These are phyloP conservation scores for Plemyria rubiginata DNA, from an alignment of 2,888 invertebrate genomes.

Conservation along the genomic window DNA sequence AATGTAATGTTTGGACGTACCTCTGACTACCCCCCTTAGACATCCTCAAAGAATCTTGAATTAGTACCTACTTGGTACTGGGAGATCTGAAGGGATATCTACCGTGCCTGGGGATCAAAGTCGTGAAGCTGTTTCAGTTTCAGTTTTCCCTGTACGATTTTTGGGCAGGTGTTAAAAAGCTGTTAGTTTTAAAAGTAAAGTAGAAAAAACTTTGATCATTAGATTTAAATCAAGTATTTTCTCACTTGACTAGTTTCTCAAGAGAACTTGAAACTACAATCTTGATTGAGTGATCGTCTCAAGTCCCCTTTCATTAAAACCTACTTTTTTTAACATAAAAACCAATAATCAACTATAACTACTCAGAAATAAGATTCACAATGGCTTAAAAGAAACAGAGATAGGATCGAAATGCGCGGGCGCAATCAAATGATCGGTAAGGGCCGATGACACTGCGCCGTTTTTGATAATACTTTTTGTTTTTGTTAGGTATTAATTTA, in stretches of 20 bases:
- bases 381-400: constrained; percentile 30
- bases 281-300: constrained; percentile 28
- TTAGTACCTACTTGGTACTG: no score
- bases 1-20: no score
- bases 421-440: constrained; percentile 66
- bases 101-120: no score
- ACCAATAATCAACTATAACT: constrained; percentile 1
- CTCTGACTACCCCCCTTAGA: no score
- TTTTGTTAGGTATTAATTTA: constrained; percentile 75
- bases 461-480: constrained; percentile 70
- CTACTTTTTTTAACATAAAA: not conserved
- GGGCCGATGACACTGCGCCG: constrained; percentile 76
- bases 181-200: not conserved
- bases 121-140: no score
- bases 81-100: no score
- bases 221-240: constrained; percentile 17
- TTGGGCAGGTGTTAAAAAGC: no score
- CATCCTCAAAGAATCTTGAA: no score
- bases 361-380: constrained; percentile 17
- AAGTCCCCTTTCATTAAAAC: constrained; percentile 23
- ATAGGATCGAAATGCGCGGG: constrained; percentile 49
- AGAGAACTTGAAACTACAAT: constrained; percentile 26
- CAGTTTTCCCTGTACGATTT: no score
- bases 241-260: constrained; percentile 24
- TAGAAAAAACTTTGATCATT: not conserved